Percentiles rank a stretch among this genome's conserved stretches.
Evolutionary conservation across 2,888 invertebrate genomes (phyloP).

Genomic region (Macaria liturata): DNA sequence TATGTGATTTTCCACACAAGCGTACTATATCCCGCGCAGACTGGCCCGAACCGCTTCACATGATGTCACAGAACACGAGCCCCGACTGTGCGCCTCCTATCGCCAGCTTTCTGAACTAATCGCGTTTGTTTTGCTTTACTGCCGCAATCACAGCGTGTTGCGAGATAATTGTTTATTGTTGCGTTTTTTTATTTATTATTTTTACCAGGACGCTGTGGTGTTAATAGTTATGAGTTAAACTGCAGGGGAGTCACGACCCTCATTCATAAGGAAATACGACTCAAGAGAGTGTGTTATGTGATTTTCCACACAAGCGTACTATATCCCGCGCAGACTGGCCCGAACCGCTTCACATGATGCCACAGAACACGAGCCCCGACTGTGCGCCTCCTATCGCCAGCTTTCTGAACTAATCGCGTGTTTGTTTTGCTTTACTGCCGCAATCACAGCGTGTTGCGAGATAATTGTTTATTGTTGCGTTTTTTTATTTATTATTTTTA

Average conservation of each 20-base stretch:
- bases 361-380: slow-evolving; percentile 19
- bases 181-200: neutral
- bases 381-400: slow-evolving; percentile 29
- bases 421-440: slow-evolving; percentile 28
- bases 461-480: neutral
- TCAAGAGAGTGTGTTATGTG: neutral
- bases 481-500: neutral
- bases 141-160: slow-evolving; percentile 13
- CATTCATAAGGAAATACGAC: too few species aligned
- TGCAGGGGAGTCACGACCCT: too few species aligned
- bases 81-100: slow-evolving; percentile 29
- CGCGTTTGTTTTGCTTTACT: slow-evolving; percentile 30
- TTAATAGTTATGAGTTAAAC: too few species aligned
- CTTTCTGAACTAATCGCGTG: slow-evolving; percentile 27
- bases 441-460: slow-evolving; percentile 11
- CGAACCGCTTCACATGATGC: slow-evolving; percentile 56
- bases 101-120: slow-evolving; percentile 22
- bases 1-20: slow-evolving; percentile 12
- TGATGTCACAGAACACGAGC: slow-evolving; percentile 33
- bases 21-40: slow-evolving; percentile 27
- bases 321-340: slow-evolving; percentile 44
- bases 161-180: slow-evolving; percentile 1
- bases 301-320: slow-evolving; percentile 17
- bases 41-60: slow-evolving; percentile 60
- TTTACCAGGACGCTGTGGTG: too few species aligned